Evolutionary conservation across 2,797 vertebrate genomes (phyloP), one percentile per base, ranked within the genome.

Genomic region (Epinephelus awoara): DNA sequence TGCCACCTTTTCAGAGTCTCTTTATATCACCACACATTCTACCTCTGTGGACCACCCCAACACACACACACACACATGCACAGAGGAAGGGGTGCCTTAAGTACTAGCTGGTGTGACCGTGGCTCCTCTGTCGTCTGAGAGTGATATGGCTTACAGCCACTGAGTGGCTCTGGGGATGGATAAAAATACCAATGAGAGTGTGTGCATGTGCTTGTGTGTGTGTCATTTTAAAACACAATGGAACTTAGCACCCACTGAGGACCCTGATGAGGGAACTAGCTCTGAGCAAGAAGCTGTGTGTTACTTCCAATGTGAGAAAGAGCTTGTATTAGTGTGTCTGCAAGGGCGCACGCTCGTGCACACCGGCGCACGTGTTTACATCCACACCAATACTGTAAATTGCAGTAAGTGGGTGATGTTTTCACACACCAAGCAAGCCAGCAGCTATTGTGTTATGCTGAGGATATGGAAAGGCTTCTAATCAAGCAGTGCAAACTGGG

Each of bases 121-220:
- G 82, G 81, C 86, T 92, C 81, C 83, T 89, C 88, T 92, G 86
- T 90, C 81, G 79, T 92, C 85, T 87, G 79, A 89, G 86, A 92
- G 83, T 88, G 91, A 94, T 93, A 92, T 88, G 93, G 89, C 88
- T 89, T 75, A 69, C 85, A 88, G 89, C 84, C 89, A 87, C 75
- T 29, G 71, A 93, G 84, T 90, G 89, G 85, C 93, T 92, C 92
- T 85, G 84, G 92, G 87, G 86, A 91, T 84, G 89, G 91, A 93
- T 93, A 93, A 91, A 94, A 94, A 93, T 93, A 94, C 88, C 91
- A 75, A 72, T 67, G 84, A 89, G 76, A 84, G 85, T 69, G 80
- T 83, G 64, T 83, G 83, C 64, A 59, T 83, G 85, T 87, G 85
- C 61, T 27, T 78, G 84, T 88, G 65, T 85, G 79, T 78, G 84